phyloP scores from a whole-genome alignment of 2,888 invertebrate genomes.

The Trissolcus japonicus region DNA sequence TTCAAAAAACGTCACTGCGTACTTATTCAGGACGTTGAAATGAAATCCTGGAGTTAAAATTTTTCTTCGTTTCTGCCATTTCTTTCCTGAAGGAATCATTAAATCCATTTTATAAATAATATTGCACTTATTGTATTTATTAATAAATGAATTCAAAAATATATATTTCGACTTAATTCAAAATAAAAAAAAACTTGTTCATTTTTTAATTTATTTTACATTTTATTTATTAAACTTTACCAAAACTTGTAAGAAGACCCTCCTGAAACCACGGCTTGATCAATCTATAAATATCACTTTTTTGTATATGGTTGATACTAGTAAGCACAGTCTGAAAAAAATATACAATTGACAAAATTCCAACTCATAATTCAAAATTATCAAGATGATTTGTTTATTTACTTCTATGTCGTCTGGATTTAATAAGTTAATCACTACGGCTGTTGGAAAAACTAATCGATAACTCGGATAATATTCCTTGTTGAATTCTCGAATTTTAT shows the following conservation, averaged over 20 bases:
- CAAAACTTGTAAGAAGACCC: slow-evolving; percentile 46
- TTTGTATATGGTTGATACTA: slow-evolving; percentile 40
- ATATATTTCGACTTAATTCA: too few relatives aligned
- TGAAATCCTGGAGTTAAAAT: slow-evolving; percentile 41
- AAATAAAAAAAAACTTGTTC: background rate
- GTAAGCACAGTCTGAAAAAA: slow-evolving; percentile 27
- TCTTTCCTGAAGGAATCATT: slow-evolving; percentile 18
- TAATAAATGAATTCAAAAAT: background rate
- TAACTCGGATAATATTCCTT: slow-evolving; percentile 31
- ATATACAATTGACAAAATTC: too few relatives aligned
- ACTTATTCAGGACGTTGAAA: slow-evolving; percentile 30
- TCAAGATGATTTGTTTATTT: background rate
- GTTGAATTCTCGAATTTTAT: slow-evolving; percentile 35
- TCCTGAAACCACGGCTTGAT: slow-evolving; percentile 42
- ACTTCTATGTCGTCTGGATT: slow-evolving; percentile 52
- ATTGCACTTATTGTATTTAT: slow-evolving; percentile 2
- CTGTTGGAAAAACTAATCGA: slow-evolving; percentile 34
- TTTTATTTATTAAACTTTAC: slow-evolving; percentile 6
- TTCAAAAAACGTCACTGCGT: slow-evolving; percentile 17
- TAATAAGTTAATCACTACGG: slow-evolving; percentile 23
- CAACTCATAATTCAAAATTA: background rate
- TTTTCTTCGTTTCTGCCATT: slow-evolving; percentile 29
- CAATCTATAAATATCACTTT: slow-evolving; percentile 39
- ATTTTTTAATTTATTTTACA: background rate
- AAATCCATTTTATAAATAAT: too few relatives aligned